A percentile compares a stretch with the other conserved stretches of the same genome.
Conservation (phyloP, 2,888 invertebrate genomes). For the Thymelicus lineola region DNA sequence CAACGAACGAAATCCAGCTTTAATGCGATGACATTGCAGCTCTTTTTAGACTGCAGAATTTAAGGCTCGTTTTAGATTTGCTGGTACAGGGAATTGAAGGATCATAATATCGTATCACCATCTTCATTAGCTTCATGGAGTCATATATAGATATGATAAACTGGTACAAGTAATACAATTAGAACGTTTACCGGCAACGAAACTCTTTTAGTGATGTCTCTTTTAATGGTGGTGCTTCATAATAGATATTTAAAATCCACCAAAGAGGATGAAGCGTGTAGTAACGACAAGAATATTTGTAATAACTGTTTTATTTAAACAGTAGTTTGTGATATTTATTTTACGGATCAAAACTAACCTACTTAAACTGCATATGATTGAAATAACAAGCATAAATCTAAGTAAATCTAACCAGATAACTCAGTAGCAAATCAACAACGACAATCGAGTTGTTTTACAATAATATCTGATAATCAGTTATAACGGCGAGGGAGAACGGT, state of each 20-base stretch:
- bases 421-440: not conserved
- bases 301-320: too few species aligned
- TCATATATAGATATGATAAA: too few species aligned
- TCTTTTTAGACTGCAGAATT: slow-evolving; percentile 4
- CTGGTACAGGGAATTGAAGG: slow-evolving; percentile 22
- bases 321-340: not conserved
- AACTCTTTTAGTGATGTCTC: too few species aligned
- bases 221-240: too few species aligned
- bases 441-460: slow-evolving; percentile 17
- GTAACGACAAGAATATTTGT: too few species aligned
- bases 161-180: too few species aligned
- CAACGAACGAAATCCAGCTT: not conserved
- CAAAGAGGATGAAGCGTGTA: not conserved
- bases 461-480: slow-evolving; percentile 8
- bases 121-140: not conserved
- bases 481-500: slow-evolving; percentile 28
- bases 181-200: too few species aligned
- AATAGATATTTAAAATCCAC: too few species aligned
- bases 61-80: not conserved
- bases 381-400: not conserved
- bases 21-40: not conserved
- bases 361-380: not conserved
- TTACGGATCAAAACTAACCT: too few species aligned
- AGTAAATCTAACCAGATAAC: not conserved
- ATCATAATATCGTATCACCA: not conserved